These are phyloP conservation scores for Pseudochirops corinnae DNA, from an alignment of 2,797 vertebrate genomes.

Conservation along the genomic window DNA sequence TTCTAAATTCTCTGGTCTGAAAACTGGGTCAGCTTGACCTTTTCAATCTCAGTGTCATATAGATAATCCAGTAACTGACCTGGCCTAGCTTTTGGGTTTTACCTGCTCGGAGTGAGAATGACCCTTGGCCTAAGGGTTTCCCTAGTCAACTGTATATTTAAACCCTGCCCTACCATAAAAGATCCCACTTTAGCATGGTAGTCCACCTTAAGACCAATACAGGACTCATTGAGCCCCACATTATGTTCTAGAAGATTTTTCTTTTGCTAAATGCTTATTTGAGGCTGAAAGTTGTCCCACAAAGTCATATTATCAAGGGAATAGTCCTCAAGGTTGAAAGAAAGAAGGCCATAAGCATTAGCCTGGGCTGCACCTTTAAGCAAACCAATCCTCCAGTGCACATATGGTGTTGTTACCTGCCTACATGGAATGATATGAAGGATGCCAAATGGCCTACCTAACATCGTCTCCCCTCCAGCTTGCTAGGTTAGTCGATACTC, in stretches of 20 bases:
- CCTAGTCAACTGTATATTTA: background rate
- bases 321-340: background rate
- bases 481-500: background rate
- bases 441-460: background rate
- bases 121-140: background rate
- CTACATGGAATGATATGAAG: background rate
- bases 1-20: background rate
- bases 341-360: background rate
- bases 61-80: background rate
- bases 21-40: background rate
- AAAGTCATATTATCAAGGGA: background rate
- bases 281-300: background rate
- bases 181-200: background rate
- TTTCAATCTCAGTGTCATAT: background rate
- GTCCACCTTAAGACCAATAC: background rate
- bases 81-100: background rate
- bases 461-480: background rate
- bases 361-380: conserved; percentile 1
- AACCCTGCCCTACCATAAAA: background rate
- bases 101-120: background rate
- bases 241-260: background rate
- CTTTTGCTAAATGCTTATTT: background rate
- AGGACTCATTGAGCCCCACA: background rate
- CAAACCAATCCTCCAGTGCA: background rate
- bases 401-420: background rate